Percentiles rank a stretch among this genome's conserved stretches.
Conservation (phyloP, 2,797 vertebrate genomes). For the Peromyscus eremicus region DNA sequence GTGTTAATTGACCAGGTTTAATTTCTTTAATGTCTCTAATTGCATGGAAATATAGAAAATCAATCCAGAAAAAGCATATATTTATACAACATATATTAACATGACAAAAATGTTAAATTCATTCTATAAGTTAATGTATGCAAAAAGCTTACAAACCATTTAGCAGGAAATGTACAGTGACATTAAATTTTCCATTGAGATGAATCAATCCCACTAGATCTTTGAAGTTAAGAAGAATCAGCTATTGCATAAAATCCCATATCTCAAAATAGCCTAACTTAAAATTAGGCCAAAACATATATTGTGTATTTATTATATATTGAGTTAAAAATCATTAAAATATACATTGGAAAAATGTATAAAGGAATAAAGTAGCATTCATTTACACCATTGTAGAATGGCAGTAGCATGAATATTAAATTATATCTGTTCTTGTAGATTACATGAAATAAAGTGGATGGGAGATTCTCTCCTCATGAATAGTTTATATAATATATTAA, state of each 20-base stretch:
- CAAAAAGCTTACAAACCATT: conserved; percentile 14
- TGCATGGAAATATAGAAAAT: conserved; percentile 24
- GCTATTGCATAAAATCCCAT: background rate
- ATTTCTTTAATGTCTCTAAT: background rate
- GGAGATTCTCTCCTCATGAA: background rate
- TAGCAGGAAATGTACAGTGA: conserved; percentile 63
- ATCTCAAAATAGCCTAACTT: conserved; percentile 26
- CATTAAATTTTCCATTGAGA: conserved; percentile 62
- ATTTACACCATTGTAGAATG: background rate
- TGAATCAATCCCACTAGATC: conserved; percentile 32
- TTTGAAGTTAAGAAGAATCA: conserved; percentile 14
- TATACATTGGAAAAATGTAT: background rate
- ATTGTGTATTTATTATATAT: background rate
- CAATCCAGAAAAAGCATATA: background rate
- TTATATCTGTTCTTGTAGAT: background rate
- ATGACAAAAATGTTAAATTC: background rate
- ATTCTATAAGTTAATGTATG: conserved; percentile 41
- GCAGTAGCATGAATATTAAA: background rate
- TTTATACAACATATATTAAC: background rate
- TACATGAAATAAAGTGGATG: background rate
- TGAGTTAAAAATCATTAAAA: background rate
- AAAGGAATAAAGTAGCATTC: background rate
- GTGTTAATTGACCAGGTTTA: background rate
- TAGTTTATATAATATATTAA: conserved; percentile 2
- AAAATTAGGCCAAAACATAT: conserved; percentile 16